phyloP scores from a whole-genome alignment of 2,113 vertebrate species.

The Tragelaphus strepsiceros region DNA sequence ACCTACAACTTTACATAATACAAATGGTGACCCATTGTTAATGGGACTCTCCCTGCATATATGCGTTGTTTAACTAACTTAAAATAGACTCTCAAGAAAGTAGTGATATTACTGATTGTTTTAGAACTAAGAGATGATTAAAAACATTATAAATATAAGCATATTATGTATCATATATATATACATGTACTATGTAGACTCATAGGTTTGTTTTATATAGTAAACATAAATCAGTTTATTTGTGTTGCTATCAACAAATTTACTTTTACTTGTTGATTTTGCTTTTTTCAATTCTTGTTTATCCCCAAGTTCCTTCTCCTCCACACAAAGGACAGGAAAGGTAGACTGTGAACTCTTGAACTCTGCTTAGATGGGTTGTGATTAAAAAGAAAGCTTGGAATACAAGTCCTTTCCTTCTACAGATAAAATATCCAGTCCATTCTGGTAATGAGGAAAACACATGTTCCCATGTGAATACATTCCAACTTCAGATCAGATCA shows the following conservation, averaged over 20 bases:
- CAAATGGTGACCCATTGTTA: not conserved
- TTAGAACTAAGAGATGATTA: not conserved
- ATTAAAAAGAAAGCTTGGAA: not conserved
- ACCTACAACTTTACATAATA: not conserved
- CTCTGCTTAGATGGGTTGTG: not conserved
- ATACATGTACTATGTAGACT: not conserved
- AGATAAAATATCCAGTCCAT: not conserved
- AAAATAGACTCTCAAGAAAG: not conserved
- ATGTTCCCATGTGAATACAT: not conserved
- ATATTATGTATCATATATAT: not conserved
- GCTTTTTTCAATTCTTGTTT: not conserved
- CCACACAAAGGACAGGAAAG: not conserved
- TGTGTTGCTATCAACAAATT: not conserved
- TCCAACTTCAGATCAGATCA: too few relatives aligned
- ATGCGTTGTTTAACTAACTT: not conserved
- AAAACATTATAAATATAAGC: not conserved
- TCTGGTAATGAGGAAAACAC: not conserved
- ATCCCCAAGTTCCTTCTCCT: not conserved
- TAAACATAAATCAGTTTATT: not conserved
- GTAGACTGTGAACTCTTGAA: not conserved
- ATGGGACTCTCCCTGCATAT: not conserved
- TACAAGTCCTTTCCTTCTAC: not conserved
- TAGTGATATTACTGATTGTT: not conserved
- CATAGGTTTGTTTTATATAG: not conserved
- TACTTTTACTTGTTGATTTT: not conserved